Evolutionary conservation across 1,140 invertebrate species (phyloP), one percentile per base, ranked within the genome.

Genomic region (Hypothenemus hampei): DNA sequence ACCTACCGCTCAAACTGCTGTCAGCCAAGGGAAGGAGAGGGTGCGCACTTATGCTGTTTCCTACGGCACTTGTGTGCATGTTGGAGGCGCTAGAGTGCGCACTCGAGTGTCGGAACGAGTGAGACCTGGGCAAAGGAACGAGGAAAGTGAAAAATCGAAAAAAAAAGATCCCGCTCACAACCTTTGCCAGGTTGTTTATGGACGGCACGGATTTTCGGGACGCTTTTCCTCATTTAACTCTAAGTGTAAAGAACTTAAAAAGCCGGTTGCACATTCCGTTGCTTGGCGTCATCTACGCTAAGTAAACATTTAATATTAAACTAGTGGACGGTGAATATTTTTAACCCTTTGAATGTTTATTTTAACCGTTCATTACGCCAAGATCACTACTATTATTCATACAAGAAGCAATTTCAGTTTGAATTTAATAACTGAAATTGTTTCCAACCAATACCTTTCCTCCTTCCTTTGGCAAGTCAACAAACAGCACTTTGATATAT

Each of bases 11-110:
- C 48, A 70, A 60, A 56, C 65, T 69, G 67, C 63, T 69, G 65
- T 71, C 68, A 61, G 67, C 68, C 59, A 72, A 68, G 53, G 70
- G 70, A 61, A 72, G 69, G 65, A 72, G 62, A 47, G 70, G 70
- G 63, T 72, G 70, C 35, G 70, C 70, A 61, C 69, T 71, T 65
- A 72, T 71, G 66, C 70, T 72, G 69, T 71, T 72, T 59, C 70
- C 70, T 61, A 72, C 69, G 44, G 69, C 63, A 54, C 63, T 69
- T 52, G 69, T 61, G 64, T 72, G 68, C 67, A 70, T 65, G 63
- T 70, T 69, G 66, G 56, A 58, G 40, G 66, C 66, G 57, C 67
- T 72, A 48, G 69, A 70, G 62, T 72, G 67, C 52, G 69, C 68
- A 59, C 66, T 70, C 63, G 68, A 67, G 64, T 72, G 70, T 37